A percentile compares a stretch with the other conserved stretches of the same genome.
Conservation (phyloP, 2,113 vertebrate genomes). For the Leptobrachium ailaonicum region DNA sequence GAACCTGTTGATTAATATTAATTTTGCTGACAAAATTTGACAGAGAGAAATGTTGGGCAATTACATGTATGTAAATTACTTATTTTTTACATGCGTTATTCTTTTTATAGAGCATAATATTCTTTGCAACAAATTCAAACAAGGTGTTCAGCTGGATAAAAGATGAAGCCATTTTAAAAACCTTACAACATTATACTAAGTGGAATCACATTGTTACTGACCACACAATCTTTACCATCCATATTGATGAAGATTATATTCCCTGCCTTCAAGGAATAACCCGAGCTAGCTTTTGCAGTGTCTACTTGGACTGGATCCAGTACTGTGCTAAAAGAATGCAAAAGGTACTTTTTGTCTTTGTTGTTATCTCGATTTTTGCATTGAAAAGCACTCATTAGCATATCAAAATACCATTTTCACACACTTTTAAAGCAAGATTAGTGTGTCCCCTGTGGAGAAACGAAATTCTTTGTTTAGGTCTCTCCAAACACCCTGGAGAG, state of each 20-base stretch:
- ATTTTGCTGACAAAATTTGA: too few relatives aligned
- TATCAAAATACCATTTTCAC: too few relatives aligned
- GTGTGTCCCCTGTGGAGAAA: too few relatives aligned
- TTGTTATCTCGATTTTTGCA: too few relatives aligned
- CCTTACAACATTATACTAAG: constrained; percentile 88
- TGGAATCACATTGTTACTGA: constrained; percentile 97
- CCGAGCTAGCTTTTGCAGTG: constrained; percentile 92
- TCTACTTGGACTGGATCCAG: constrained; percentile 97
- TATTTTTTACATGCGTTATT: neutral
- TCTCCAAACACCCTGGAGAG: too few relatives aligned
- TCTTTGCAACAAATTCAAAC: constrained; percentile 87
- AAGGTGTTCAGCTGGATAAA: constrained; percentile 87
- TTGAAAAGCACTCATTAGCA: too few relatives aligned
- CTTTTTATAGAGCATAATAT: constrained; percentile 86
- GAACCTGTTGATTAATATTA: too few relatives aligned
- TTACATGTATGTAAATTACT: too few relatives aligned
- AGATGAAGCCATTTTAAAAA: constrained; percentile 78
- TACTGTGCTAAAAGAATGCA: constrained; percentile 81
- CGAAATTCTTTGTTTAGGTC: too few relatives aligned
- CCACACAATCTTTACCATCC: constrained; percentile 88
- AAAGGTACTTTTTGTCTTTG: constrained; percentile 67
- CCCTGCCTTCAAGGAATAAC: constrained; percentile 95
- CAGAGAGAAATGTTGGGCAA: too few relatives aligned
- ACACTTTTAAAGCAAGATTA: too few relatives aligned
- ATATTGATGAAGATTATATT: constrained; percentile 95